phyloP scores from a whole-genome alignment of 2,888 invertebrate genomes.

The Thera obeliscata region DNA sequence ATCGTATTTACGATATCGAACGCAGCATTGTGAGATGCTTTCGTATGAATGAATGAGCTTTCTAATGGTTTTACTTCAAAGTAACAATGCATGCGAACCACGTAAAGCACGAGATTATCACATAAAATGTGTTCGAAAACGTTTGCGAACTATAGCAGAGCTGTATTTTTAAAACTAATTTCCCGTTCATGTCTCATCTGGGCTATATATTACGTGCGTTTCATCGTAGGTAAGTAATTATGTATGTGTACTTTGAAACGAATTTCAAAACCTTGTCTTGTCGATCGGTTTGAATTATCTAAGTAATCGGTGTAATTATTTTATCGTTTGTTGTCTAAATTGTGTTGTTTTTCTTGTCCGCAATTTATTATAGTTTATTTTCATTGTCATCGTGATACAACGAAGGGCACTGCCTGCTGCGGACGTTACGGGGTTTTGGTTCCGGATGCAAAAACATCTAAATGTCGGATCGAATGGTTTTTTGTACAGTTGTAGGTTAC shows the following conservation, averaged over 20 bases:
- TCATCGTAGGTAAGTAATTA: background rate
- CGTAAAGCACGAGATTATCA: constrained; percentile 35
- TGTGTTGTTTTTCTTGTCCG: constrained; percentile 24
- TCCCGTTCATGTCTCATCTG: too few species aligned
- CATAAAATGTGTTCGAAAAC: constrained; percentile 19
- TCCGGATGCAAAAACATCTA: constrained; percentile 51
- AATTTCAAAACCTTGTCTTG: constrained; percentile 15
- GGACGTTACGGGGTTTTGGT: constrained; percentile 58
- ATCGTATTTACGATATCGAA: constrained; percentile 44
- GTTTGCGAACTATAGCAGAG: background rate
- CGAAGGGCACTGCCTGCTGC: constrained; percentile 47
- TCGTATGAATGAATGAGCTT: constrained; percentile 62
- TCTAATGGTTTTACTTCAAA: constrained; percentile 59
- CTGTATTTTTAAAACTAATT: too few species aligned
- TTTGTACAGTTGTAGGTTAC: constrained; percentile 26
- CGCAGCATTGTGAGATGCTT: constrained; percentile 56
- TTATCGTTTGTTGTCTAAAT: constrained; percentile 21
- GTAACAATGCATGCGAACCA: constrained; percentile 43
- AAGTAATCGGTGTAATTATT: constrained; percentile 22
- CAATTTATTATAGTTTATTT: constrained; percentile 37
- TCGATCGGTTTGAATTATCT: constrained; percentile 9
- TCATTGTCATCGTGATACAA: constrained; percentile 45
- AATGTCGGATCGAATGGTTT: constrained; percentile 44
- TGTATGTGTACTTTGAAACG: background rate
- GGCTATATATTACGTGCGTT: too few species aligned